These are phyloP conservation scores for Pseudomyrmex dendroicus DNA, from an alignment of 1,140 invertebrate genomes.

Conservation along the genomic window DNA sequence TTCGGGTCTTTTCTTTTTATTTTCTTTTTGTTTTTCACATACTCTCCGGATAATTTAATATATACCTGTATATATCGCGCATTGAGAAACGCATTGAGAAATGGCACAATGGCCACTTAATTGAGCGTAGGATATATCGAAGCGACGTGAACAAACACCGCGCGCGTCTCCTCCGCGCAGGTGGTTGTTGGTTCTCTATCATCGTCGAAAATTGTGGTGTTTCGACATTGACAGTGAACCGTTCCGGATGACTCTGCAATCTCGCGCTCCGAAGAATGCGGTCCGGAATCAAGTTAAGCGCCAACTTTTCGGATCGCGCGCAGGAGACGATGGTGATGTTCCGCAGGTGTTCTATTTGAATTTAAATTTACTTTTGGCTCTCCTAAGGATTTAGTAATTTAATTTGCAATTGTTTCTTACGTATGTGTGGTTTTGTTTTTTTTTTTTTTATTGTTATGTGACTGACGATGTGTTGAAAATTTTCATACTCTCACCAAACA, in stretches of 20 bases:
- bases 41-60: constrained; percentile 45
- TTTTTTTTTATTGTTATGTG: no score
- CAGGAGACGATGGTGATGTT: background rate
- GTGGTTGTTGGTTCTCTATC: constrained; percentile 35
- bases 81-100: constrained; percentile 19
- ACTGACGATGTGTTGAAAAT: no score
- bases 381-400: background rate
- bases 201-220: constrained; percentile 64
- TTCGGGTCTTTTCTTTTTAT: background rate
- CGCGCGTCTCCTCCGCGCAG: background rate
- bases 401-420: background rate
- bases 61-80: constrained; percentile 31
- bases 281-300: constrained; percentile 66
- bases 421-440: no score
- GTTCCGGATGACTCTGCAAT: constrained; percentile 68
- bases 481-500: no score
- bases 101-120: constrained; percentile 71
- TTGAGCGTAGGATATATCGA: constrained; percentile 69
- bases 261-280: constrained; percentile 61
- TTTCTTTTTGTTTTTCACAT: background rate
- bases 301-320: constrained; percentile 43
- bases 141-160: constrained; percentile 24
- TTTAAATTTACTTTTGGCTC: background rate
- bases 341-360: constrained; percentile 48
- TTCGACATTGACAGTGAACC: constrained; percentile 73